Evolutionary conservation across 1,140 invertebrate genomes (phyloP).

Genomic region (Nylanderia fulva): DNA sequence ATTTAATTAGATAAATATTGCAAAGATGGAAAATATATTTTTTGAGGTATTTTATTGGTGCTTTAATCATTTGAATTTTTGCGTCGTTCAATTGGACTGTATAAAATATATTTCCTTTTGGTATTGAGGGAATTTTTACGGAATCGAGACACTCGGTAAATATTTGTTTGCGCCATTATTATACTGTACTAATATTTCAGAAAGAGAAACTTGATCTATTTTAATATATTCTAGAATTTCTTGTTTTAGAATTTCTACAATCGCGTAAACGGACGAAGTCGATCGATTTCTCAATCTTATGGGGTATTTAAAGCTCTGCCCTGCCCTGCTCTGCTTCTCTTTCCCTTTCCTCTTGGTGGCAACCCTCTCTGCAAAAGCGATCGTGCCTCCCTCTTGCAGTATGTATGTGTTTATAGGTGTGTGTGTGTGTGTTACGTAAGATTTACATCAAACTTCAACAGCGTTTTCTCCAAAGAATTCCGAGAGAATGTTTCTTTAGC

Average conservation of each 20-base stretch:
- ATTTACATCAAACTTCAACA: slow-evolving; percentile 46
- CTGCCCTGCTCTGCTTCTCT: slow-evolving; percentile 41
- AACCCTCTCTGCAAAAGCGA: slow-evolving; percentile 33
- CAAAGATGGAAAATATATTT: background rate
- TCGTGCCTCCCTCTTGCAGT: slow-evolving; percentile 30
- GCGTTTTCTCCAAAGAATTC: slow-evolving; percentile 24
- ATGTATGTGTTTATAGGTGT: no score
- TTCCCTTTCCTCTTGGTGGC: background rate
- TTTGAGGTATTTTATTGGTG: background rate
- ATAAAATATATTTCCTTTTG: background rate
- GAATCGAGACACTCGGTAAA: background rate
- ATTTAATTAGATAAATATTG: background rate
- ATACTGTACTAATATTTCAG: background rate
- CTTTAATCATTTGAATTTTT: slow-evolving; percentile 15
- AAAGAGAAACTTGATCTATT: background rate
- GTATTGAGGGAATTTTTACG: background rate
- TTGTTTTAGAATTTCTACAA: slow-evolving; percentile 15
- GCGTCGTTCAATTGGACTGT: background rate
- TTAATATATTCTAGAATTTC: background rate
- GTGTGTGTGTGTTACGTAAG: slow-evolving; percentile 17
- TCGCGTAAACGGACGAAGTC: background rate
- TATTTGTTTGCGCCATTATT: background rate
- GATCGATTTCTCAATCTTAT: slow-evolving; percentile 59
- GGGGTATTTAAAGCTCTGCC: slow-evolving; percentile 60
- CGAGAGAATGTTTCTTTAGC: slow-evolving; percentile 12